Evolutionary conservation across 2,113 vertebrate genomes (phyloP).

Genomic region (Rhinopomastus cyanomelas): DNA sequence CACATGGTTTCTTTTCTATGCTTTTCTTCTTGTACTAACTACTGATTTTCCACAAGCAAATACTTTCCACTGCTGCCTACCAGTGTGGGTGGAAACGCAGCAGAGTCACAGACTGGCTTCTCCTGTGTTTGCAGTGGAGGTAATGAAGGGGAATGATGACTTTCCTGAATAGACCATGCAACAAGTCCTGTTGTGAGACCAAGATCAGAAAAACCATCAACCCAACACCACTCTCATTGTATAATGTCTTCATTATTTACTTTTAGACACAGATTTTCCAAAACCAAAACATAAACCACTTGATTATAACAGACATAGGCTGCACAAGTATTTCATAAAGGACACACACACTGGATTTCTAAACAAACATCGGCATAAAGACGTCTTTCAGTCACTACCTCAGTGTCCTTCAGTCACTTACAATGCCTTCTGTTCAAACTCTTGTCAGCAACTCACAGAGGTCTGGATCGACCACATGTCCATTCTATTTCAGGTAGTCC

Average conservation of each 20-base stretch:
- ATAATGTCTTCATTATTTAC: background rate
- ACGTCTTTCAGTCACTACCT: no score
- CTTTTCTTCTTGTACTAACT: background rate
- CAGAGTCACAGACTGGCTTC: background rate
- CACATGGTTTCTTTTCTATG: background rate
- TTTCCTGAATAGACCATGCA: background rate
- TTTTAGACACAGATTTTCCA: background rate
- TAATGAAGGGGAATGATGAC: background rate
- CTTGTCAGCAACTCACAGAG: no score
- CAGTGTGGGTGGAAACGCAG: background rate
- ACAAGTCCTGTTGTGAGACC: background rate
- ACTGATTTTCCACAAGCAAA: background rate
- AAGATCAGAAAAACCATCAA: background rate
- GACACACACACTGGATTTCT: no score
- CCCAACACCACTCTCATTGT: background rate
- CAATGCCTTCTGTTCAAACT: no score
- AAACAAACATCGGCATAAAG: no score
- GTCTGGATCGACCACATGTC: no score
- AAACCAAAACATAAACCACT: no score
- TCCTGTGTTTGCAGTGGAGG: background rate
- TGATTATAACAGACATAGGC: no score
- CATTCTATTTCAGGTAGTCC: no score
- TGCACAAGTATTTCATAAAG: no score
- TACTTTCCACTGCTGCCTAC: background rate
- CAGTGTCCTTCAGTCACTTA: no score